Percentiles rank a stretch among this genome's conserved stretches.
phyloP scores from a whole-genome alignment of 2,888 invertebrate species.

The Mesochorus sp. region DNA sequence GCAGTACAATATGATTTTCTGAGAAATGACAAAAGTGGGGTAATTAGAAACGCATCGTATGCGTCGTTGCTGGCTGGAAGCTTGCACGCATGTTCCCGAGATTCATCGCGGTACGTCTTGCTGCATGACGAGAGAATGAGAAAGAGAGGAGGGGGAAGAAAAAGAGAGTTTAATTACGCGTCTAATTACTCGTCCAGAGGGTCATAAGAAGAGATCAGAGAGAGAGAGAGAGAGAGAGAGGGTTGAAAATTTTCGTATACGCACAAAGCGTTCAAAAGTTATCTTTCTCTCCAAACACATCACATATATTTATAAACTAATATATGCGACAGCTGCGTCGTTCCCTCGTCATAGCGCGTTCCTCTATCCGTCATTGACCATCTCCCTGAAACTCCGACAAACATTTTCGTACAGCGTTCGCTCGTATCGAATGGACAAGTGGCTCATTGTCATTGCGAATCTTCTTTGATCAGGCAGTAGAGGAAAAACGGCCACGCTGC shows the following conservation, averaged over 20 bases:
- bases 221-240: slow-evolving; percentile 54
- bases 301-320: background rate
- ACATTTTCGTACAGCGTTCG: slow-evolving; percentile 4
- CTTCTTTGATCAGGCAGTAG: slow-evolving; percentile 16
- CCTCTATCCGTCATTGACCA: slow-evolving; percentile 42
- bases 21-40: slow-evolving; percentile 50
- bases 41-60: slow-evolving; percentile 54
- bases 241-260: slow-evolving; percentile 45
- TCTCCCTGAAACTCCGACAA: background rate
- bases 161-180: slow-evolving; percentile 57
- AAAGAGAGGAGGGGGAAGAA: background rate
- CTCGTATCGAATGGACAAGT: slow-evolving; percentile 16
- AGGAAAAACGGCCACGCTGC: no score
- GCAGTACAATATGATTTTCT: slow-evolving; percentile 27
- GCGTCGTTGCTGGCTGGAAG: slow-evolving; percentile 9
- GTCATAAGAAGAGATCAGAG: slow-evolving; percentile 55
- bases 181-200: slow-evolving; percentile 53
- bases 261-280: background rate
- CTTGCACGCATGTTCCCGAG: slow-evolving; percentile 13
- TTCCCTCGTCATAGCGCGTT: slow-evolving; percentile 22
- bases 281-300: background rate
- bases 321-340: slow-evolving; percentile 49
- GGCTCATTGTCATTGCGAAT: slow-evolving; percentile 2
- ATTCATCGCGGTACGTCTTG: background rate
- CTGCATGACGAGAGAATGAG: background rate